Percentiles rank a stretch among this genome's conserved stretches.
Evolutionary conservation across 1,140 invertebrate species (phyloP).

Genomic region (Megalopta genalis): DNA sequence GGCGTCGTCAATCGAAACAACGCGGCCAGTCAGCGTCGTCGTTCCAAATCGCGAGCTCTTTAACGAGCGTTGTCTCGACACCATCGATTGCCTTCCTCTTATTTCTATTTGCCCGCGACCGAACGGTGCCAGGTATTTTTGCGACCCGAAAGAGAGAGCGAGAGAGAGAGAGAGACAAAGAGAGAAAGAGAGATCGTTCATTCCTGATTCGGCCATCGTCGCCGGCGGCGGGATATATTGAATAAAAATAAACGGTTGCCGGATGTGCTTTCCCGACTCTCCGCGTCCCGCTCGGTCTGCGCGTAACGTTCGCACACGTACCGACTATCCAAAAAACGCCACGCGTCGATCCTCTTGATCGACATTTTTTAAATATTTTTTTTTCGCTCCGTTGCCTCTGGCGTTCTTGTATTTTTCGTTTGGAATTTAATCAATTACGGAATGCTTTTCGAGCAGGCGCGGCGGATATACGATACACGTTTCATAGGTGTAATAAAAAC

Average conservation of each 20-base stretch:
- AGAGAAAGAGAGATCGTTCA: conserved; percentile 1
- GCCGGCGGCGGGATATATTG: conserved; percentile 28
- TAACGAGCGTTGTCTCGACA: conserved; percentile 18
- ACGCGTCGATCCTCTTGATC: background rate
- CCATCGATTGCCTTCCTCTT: background rate
- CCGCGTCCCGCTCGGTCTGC: background rate
- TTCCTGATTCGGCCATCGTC: conserved; percentile 29
- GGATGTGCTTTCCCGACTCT: background rate
- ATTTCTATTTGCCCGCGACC: conserved; percentile 27
- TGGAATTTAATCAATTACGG: conserved; percentile 29
- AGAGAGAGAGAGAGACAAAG: no score
- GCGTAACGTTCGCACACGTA: background rate
- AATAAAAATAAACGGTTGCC: conserved; percentile 48
- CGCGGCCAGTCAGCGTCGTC: background rate
- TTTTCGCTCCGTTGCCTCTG: background rate
- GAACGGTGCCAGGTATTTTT: conserved; percentile 10
- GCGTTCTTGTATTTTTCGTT: background rate
- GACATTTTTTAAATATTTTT: background rate
- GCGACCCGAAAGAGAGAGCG: background rate
- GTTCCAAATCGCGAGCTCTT: conserved; percentile 18
- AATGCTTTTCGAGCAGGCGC: background rate
- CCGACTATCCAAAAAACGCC: background rate
- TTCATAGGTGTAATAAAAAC: conserved; percentile 29
- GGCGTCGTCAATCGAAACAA: conserved; percentile 25
- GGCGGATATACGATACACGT: conserved; percentile 7